These are phyloP conservation scores for Patella ulyssiponensis DNA, from an alignment of 2,888 invertebrate species.

Conservation along the genomic window DNA sequence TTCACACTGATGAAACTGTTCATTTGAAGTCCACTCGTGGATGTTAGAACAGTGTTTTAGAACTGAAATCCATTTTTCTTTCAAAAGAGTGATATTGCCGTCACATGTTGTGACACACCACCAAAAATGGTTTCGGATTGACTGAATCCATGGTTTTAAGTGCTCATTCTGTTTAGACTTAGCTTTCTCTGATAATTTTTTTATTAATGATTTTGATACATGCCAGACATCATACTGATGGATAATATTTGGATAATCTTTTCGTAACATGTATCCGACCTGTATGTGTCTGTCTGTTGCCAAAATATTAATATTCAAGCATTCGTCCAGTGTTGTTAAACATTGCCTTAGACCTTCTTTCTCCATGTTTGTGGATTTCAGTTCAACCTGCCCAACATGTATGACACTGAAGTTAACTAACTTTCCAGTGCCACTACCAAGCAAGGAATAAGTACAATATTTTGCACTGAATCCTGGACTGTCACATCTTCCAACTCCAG, in stretches of 20 bases:
- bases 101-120: neutral
- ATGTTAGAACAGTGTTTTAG: neutral
- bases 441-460: neutral
- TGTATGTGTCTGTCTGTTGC: neutral
- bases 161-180: neutral
- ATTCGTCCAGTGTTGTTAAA: too few relatives aligned
- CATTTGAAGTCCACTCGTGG: neutral
- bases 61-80: neutral
- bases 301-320: neutral
- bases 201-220: neutral
- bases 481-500: too few relatives aligned
- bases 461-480: neutral
- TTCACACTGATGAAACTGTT: too few relatives aligned
- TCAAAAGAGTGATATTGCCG: neutral
- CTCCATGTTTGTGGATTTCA: too few relatives aligned
- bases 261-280: neutral
- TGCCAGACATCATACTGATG: constrained; percentile 1
- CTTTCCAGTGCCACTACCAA: too few relatives aligned
- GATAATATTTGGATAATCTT: neutral
- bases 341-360: too few relatives aligned
- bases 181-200: neutral
- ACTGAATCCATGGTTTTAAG: neutral
- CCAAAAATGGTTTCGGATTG: neutral
- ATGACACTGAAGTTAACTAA: too few relatives aligned
- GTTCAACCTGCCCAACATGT: too few relatives aligned